Evolutionary conservation across 1,140 invertebrate species (phyloP).

Genomic region (Zaprionus lachaisei): DNA sequence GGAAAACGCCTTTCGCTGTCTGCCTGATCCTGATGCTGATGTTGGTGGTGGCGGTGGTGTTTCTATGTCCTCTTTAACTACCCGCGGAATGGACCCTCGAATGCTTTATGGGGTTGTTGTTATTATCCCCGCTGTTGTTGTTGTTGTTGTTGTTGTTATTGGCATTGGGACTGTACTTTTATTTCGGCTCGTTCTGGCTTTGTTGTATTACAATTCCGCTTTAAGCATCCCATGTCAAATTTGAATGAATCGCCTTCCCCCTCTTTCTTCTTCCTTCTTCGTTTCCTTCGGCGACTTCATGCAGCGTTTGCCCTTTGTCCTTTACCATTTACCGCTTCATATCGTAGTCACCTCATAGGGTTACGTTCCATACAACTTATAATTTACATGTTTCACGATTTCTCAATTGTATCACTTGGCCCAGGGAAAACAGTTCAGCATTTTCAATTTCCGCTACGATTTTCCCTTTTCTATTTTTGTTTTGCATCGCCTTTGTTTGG

Average conservation of each 20-base stretch:
- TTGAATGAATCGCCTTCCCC: constrained; percentile 74
- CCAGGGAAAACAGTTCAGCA: constrained; percentile 12
- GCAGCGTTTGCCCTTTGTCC: constrained; percentile 41
- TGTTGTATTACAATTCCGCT: constrained; percentile 38
- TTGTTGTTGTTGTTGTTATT: constrained; percentile 19
- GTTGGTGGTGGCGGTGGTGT: constrained; percentile 45
- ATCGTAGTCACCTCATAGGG: constrained; percentile 37
- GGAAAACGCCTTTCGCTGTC: constrained; percentile 7
- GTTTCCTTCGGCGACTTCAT: constrained; percentile 52
- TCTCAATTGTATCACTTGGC: constrained; percentile 62
- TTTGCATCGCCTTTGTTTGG: constrained; percentile 70
- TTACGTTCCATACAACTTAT: constrained; percentile 59
- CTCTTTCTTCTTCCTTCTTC: neutral
- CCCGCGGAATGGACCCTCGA: constrained; percentile 49
- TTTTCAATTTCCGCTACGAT: constrained; percentile 52
- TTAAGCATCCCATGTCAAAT: constrained; percentile 79
- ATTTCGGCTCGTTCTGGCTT: constrained; percentile 3
- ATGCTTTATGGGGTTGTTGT: constrained; percentile 69
- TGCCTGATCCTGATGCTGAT: neutral
- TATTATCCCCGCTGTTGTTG: constrained; percentile 28
- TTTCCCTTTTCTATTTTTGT: constrained; percentile 62
- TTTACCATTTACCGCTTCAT: neutral
- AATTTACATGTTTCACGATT: constrained; percentile 55
- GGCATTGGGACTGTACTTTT: constrained; percentile 62
- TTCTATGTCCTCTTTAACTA: constrained; percentile 38